phyloP scores from a whole-genome alignment of 2,888 invertebrate genomes.

The Drosophila neoperkinsi region DNA sequence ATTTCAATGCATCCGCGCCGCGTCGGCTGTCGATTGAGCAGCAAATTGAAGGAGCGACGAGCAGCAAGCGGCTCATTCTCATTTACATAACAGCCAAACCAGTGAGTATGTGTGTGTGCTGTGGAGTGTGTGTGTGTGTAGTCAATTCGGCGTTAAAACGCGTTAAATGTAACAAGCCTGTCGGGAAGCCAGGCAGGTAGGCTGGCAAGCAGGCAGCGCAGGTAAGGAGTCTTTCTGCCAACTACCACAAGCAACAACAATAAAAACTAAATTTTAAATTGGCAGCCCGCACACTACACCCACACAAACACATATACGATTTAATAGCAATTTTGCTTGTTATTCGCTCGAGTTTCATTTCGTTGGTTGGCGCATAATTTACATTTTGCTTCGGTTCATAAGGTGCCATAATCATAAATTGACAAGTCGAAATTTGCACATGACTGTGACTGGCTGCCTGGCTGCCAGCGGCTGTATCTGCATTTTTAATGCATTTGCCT shows the following conservation, averaged over 20 bases:
- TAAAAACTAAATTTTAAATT: conserved; percentile 70
- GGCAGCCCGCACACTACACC: conserved; percentile 51
- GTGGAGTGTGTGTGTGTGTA: conserved; percentile 30
- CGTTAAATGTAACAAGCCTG: conserved; percentile 70
- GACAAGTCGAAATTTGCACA: conserved; percentile 81
- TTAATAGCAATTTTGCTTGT: conserved; percentile 67
- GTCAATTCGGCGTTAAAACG: conserved; percentile 71
- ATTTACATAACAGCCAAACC: conserved; percentile 73
- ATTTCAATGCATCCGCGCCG: conserved; percentile 68
- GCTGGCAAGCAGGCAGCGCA: conserved; percentile 3
- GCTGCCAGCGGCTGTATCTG: conserved; percentile 58
- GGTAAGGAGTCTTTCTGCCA: conserved; percentile 44
- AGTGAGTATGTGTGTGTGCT: conserved; percentile 18
- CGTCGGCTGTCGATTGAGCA: conserved; percentile 52
- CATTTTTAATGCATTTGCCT: conserved; percentile 74
- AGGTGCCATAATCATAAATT: conserved; percentile 82
- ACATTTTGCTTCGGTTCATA: conserved; percentile 78
- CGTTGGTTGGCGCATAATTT: conserved; percentile 70
- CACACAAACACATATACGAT: conserved; percentile 3
- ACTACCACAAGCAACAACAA: conserved; percentile 61
- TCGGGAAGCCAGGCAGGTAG: conserved; percentile 17
- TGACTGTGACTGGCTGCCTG: conserved; percentile 42
- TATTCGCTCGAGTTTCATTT: conserved; percentile 76
- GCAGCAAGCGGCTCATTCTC: conserved; percentile 54
- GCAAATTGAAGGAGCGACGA: conserved; percentile 41